Percentiles rank a stretch among this genome's conserved stretches.
Conservation (phyloP, 2,113 vertebrate species). For the Hoplias malabaricus region DNA sequence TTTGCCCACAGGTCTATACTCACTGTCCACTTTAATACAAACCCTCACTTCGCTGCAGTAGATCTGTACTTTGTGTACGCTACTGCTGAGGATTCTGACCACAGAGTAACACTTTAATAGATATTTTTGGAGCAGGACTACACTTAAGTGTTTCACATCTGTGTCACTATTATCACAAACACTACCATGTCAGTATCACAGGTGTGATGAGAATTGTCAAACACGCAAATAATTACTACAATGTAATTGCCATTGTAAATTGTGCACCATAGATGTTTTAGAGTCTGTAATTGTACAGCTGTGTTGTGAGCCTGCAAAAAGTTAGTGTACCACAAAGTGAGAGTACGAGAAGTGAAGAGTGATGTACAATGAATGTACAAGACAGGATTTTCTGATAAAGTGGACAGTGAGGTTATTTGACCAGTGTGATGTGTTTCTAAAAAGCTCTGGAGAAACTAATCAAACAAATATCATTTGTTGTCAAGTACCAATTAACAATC, state of each 20-base stretch:
- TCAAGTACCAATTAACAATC: neutral
- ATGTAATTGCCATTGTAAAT: neutral
- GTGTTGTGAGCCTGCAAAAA: neutral
- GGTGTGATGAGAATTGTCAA: no score
- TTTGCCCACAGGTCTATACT: slow-evolving; percentile 18
- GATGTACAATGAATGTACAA: neutral
- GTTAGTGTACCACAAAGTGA: neutral
- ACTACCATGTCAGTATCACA: no score
- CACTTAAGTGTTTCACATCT: neutral
- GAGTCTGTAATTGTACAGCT: neutral
- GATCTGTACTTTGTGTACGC: neutral
- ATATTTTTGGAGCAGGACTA: neutral
- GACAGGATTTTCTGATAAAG: neutral
- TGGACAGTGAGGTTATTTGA: neutral
- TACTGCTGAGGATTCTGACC: neutral
- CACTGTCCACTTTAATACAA: neutral
- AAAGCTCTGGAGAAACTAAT: neutral
- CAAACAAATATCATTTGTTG: no score
- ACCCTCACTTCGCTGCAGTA: neutral
- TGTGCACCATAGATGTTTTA: neutral
- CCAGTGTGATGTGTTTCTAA: neutral
- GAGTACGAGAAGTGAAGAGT: neutral
- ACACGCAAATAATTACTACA: neutral
- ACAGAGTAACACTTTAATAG: neutral
- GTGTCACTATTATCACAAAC: neutral